These are phyloP conservation scores for Porites lutea DNA, from an alignment of 64 coral and sea anemone species.

Conservation along the genomic window DNA sequence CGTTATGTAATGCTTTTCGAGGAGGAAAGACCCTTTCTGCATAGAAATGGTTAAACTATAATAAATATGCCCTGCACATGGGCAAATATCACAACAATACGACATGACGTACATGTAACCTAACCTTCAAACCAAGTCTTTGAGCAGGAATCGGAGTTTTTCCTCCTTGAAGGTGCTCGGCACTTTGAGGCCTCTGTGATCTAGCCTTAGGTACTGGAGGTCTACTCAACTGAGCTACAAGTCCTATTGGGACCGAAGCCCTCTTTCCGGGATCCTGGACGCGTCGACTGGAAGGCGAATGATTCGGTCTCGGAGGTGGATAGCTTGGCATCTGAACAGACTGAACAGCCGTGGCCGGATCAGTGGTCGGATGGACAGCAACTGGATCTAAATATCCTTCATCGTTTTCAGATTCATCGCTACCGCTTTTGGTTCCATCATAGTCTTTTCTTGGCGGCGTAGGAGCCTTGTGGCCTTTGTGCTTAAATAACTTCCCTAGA, in stretches of 20 bases:
- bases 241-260: slow-evolving; percentile 10
- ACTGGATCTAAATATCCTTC: slow-evolving; percentile 82
- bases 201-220: background rate
- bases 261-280: slow-evolving; percentile 12
- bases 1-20: background rate
- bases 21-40: background rate
- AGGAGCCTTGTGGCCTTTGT: slow-evolving; percentile 70
- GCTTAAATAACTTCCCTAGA: slow-evolving; percentile 88
- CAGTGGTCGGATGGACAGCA: slow-evolving; percentile 46
- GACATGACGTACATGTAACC: background rate
- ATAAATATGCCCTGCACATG: background rate
- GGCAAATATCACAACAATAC: background rate
- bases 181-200: slow-evolving; percentile 47
- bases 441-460: slow-evolving; percentile 82
- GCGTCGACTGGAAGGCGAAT: slow-evolving; percentile 48
- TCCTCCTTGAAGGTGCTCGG: background rate
- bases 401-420: slow-evolving; percentile 70
- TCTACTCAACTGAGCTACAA: background rate
- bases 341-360: slow-evolving; percentile 19
- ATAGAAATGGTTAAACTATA: too few relatives aligned
- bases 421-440: slow-evolving; percentile 42
- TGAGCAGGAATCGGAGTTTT: background rate
- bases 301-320: slow-evolving; percentile 92
- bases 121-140: background rate
- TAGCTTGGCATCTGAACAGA: slow-evolving; percentile 82